A percentile compares a stretch with the other conserved stretches of the same genome.
Evolutionary conservation across 2,888 invertebrate species (phyloP).

Genomic region (Diarsia mendica): DNA sequence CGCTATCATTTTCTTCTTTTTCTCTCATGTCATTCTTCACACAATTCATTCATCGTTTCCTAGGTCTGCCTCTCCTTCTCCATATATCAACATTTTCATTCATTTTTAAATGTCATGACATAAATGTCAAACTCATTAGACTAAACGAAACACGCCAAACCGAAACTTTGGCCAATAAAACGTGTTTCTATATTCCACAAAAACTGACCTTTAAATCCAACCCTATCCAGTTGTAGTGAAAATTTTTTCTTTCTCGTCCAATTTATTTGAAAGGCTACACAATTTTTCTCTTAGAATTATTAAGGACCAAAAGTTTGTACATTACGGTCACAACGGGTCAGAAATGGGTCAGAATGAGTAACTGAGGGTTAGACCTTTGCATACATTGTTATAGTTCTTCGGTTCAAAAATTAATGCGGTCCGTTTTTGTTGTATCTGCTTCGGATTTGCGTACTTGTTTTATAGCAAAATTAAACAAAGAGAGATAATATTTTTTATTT

Average conservation of each 20-base stretch:
- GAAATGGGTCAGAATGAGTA: constrained; percentile 34
- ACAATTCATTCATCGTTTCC: no score
- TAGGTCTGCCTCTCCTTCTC: no score
- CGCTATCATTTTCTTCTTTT: no score
- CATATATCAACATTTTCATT: no score
- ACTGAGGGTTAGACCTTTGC: constrained; percentile 35
- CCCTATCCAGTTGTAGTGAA: constrained; percentile 32
- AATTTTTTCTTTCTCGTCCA: constrained; percentile 50
- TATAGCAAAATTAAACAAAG: neutral
- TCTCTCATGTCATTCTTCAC: no score
- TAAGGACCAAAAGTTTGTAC: constrained; percentile 45
- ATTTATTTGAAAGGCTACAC: constrained; percentile 54
- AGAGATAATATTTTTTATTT: neutral
- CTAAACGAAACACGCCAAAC: neutral
- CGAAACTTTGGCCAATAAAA: neutral
- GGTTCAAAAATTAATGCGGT: neutral
- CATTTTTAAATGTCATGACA: no score
- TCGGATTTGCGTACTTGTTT: neutral
- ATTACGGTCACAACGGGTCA: constrained; percentile 7
- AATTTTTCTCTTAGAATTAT: constrained; percentile 62
- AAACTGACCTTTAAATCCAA: constrained; percentile 18
- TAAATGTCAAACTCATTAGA: neutral
- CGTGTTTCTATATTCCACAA: constrained; percentile 5
- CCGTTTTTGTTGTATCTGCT: constrained; percentile 27
- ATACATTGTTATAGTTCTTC: constrained; percentile 33